Base-by-base conservation (phyloP, 2,888 invertebrate genomes). In the Cotesia congregata region DNA sequence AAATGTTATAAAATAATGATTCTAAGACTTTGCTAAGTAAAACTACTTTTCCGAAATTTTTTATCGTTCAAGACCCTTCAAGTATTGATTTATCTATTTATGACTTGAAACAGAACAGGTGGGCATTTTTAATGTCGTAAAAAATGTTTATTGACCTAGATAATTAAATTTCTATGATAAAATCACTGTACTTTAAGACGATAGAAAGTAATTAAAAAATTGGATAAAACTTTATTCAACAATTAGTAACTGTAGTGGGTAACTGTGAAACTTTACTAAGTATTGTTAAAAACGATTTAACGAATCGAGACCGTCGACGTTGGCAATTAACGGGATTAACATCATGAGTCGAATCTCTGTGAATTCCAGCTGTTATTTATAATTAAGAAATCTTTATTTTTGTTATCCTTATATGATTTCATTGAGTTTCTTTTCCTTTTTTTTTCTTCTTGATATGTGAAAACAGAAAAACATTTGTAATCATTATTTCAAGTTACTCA, bases 251-350 rank as follows among this genome's bases (percentile, higher is more conserved):
- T 72, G 40, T 65, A 64, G 41, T 38, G 64, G 72, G 39, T 64
- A 15, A 40, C 65, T 65, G 65, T 65, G 20, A 65, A 65, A 65
- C 20, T 38, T 65, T 65, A 38, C 38, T 38, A 65, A 30, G n/a
- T 65, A 65, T 65, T 71, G 60, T 39, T n/a, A 61, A n/a, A 71
- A 62, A 71, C 38, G 39, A 71, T 71, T 71, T 17, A 71, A 62
- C 61, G 61, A 71, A 71, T 71, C 61, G 61, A 71, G 61, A 71
- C 39, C 30, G 71, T 75, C 30, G 72, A 76, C 70, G 39, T 20
- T 59, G 59, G 60, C 67, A 76, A 76, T 76, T 76, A 76, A 76
- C 67, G 72, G 72, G 67, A 76, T 76, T 76, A 76, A 76, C 72
- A 67, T 71, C 50, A 17, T 41, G 72, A 20, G 61, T 72, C 39